Evolutionary conservation across 92 coral and sea anemone genomes (phyloP).

Genomic region (Epizoanthus rinbou): DNA sequence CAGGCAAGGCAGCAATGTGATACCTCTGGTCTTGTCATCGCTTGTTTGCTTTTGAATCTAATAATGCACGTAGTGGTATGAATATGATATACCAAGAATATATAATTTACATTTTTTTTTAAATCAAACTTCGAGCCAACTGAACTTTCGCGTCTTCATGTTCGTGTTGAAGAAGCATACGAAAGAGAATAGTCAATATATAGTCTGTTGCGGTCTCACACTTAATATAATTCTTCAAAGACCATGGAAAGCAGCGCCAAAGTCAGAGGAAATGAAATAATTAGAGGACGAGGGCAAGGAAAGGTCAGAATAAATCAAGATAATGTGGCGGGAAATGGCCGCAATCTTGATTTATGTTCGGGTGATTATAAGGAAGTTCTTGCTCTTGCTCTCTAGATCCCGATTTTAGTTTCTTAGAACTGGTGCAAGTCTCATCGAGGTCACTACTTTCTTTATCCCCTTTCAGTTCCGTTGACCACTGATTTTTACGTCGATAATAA

Average conservation of each 20-base stretch:
- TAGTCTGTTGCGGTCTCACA: slow-evolving; percentile 29
- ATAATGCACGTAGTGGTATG: slow-evolving; percentile 14
- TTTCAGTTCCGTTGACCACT: neutral
- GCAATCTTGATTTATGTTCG: slow-evolving; percentile 16
- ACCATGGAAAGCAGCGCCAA: slow-evolving; percentile 24
- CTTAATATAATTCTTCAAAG: slow-evolving; percentile 5
- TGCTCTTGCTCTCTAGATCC: slow-evolving; percentile 13
- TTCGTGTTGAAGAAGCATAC: slow-evolving; percentile 14
- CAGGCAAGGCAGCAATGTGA: slow-evolving; percentile 16
- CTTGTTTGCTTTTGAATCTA: slow-evolving; percentile 19
- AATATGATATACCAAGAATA: slow-evolving; percentile 21
- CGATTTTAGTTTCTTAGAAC: slow-evolving; percentile 12
- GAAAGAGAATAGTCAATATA: slow-evolving; percentile 16
- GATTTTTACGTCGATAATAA: neutral
- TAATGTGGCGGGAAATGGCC: slow-evolving; percentile 20
- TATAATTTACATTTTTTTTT: slow-evolving; percentile 11
- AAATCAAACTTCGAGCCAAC: slow-evolving; percentile 15
- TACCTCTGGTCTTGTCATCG: slow-evolving; percentile 18
- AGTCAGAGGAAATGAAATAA: slow-evolving; percentile 19
- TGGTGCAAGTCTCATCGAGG: slow-evolving; percentile 12
- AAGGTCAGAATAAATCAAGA: slow-evolving; percentile 31
- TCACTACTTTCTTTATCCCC: slow-evolving; percentile 5
- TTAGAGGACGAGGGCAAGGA: slow-evolving; percentile 25
- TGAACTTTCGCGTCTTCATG: slow-evolving; percentile 16
- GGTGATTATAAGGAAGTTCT: slow-evolving; percentile 20